phyloP scores from a whole-genome alignment of 2,797 vertebrate genomes.

The Heliangelus exortis region DNA sequence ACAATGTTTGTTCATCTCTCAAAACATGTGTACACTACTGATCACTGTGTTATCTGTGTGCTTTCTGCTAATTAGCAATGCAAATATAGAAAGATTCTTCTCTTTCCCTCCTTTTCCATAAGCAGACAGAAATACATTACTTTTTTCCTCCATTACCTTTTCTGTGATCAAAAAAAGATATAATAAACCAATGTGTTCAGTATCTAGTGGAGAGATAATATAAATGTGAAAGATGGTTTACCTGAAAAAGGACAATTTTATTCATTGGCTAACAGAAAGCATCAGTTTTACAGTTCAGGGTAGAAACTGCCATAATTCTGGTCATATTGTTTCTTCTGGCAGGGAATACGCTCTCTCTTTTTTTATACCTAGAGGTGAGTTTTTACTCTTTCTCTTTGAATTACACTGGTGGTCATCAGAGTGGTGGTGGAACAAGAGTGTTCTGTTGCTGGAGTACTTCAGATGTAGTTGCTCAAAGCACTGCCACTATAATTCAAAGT shows the following conservation, averaged over 20 bases:
- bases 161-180: neutral
- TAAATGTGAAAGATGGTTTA: constrained; percentile 45
- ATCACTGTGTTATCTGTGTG: constrained; percentile 35
- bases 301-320: constrained; percentile 45
- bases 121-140: neutral
- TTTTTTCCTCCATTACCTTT: constrained; percentile 1
- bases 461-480: constrained; percentile 77
- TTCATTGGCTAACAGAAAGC: constrained; percentile 57
- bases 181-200: constrained; percentile 50
- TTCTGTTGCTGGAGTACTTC: constrained; percentile 72
- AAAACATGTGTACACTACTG: constrained; percentile 50
- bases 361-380: constrained; percentile 79
- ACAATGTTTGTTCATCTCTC: constrained; percentile 50
- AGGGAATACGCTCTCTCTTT: constrained; percentile 59
- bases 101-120: neutral
- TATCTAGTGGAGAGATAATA: constrained; percentile 20
- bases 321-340: constrained; percentile 54
- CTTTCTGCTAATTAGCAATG: constrained; percentile 52
- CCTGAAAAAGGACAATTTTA: constrained; percentile 9
- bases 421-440: constrained; percentile 66
- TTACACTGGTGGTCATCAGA: constrained; percentile 79
- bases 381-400: constrained; percentile 82
- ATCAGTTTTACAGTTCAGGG: constrained; percentile 60
- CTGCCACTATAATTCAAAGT: constrained; percentile 78
- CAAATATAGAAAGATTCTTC: constrained; percentile 22